Evolutionary conservation across 1,140 invertebrate genomes (phyloP), one percentile per base, ranked within the genome.

Genomic region (Eupristina koningsbergeri): DNA sequence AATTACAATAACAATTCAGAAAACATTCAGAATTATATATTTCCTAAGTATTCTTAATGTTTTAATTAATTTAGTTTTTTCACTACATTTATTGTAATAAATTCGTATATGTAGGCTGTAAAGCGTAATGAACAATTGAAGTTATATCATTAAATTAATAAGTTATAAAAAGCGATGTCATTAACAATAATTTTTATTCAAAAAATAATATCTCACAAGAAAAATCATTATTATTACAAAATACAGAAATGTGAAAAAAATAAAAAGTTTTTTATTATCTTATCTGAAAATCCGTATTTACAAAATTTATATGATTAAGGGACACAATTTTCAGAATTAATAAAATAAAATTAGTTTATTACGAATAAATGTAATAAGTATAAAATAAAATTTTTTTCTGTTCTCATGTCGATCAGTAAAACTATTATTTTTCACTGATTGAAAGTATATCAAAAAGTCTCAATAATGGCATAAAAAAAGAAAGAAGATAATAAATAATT

Each of bases 251-350:
- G 26, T 19, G 41, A 47, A n/a, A n/a, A n/a, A n/a, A n/a, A n/a
- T n/a, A n/a, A 29, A 5, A 74, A 47, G 41, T 45, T 64, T 79
- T 26, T 73, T 36, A 64, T 73, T 79, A 79, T 73, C 47, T 31
- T 53, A 83, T 53, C 34, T 50, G 75, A 53, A 83, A 77, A 83
- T 53, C 34, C 34, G 36, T 78, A 83, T 69, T 41, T 78, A 58
- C 39, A 34, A 73, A 83, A 71, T 73, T 78, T 78, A 73, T 15
- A 78, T 63, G 31, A 78, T 79, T 63, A 63, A 47, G 82, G 82
- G 82, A 78, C 64, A 73, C 82, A 83, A 83, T 83, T 81, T 75
- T 78, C 34, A 83, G 67, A 69, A 69, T 15, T 64, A 76, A 47
- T 29, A 63, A 69, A 29, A 31, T 58, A 58, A 77, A 36, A 34